A percentile compares a stretch with the other conserved stretches of the same genome.
Conservation (phyloP, 2,888 invertebrate species). For the Campopleginae sp. region DNA sequence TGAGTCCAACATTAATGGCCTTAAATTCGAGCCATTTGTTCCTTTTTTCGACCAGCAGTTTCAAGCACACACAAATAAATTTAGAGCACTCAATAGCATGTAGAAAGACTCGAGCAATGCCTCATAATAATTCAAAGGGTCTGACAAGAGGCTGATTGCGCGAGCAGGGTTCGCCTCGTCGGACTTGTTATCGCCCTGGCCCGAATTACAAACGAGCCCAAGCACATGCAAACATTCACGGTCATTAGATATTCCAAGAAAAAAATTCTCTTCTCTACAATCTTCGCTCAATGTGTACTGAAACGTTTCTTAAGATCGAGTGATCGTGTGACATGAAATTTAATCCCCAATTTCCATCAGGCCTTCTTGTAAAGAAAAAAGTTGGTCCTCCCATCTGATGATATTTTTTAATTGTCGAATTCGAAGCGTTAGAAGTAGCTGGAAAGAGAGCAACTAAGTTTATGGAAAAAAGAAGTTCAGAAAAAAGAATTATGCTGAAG, state of each 20-base stretch:
- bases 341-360: not conserved
- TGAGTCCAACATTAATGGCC: not conserved
- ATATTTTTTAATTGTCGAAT: not conserved
- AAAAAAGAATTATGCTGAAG: too few species aligned
- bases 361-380: not conserved
- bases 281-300: not conserved
- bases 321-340: not conserved
- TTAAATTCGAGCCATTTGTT: not conserved
- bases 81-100: not conserved
- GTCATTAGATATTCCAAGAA: constrained; percentile 37
- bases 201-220: constrained; percentile 55
- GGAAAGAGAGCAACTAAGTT: too few species aligned
- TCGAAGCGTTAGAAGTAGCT: not conserved
- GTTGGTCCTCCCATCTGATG: not conserved
- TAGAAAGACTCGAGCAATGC: constrained; percentile 22
- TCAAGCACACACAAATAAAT: not conserved
- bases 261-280: constrained; percentile 9
- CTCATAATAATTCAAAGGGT: constrained; percentile 60
- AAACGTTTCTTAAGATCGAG: constrained; percentile 19
- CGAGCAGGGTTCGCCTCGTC: constrained; percentile 26
- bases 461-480: too few species aligned
- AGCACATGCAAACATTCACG: constrained; percentile 31
- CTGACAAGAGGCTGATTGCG: constrained; percentile 63
- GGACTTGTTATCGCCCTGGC: constrained; percentile 57
- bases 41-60: not conserved